Base-by-base conservation (phyloP, 64 coral and sea anemone genomes). In the Orbicella faveolata region DNA sequence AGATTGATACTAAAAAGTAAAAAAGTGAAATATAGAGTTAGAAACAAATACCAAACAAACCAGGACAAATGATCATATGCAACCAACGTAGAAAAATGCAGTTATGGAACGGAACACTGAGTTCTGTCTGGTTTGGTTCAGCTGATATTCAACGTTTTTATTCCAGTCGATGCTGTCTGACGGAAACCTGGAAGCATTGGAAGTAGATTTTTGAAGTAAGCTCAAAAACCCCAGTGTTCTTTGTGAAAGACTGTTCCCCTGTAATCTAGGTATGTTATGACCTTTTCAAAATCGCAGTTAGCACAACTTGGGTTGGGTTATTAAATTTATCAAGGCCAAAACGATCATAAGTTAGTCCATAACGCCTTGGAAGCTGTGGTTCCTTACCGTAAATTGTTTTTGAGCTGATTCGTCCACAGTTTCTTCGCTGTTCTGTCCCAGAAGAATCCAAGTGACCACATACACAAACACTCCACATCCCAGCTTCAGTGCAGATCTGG, bases 401-500 rank as follows among this genome's bases (percentile, higher is more conserved):
- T 96, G 83, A 35, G 90, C 91, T 33, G 76, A 94, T 77, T 89
- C 88, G 52, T 94, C 84, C 14, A 96, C 87, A 37, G 74, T 77
- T 48, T 89, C 84, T 36, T 94, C 92, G 52, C 77, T 76, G 57
- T 94, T 91, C 63, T 96, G 91, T 37, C 89, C 92, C n/a, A 96
- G 83, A 90, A 96, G 67, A 80, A 96, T 94, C 95, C 95, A 96
- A 61, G 92, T 96, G 53, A 96, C 86, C 6, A 93, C 33, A 30
- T 84, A 96, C 14, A 96, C 88, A 77, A 94, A 96, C 26, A 96
- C 95, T 11, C 95, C 95, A 70, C 91, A 90, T 2, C 95, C 91
- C 33, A 96, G 92, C 75, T 96, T 96, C 0, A 96, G 62, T 2
- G 91, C 95, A 63, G 95, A 96, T 69, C 95, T 96, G 64, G 16